A percentile compares a stretch with the other conserved stretches of the same genome.
Evolutionary conservation across 2,888 invertebrate genomes (phyloP).

Genomic region (Campaea margaritaria): DNA sequence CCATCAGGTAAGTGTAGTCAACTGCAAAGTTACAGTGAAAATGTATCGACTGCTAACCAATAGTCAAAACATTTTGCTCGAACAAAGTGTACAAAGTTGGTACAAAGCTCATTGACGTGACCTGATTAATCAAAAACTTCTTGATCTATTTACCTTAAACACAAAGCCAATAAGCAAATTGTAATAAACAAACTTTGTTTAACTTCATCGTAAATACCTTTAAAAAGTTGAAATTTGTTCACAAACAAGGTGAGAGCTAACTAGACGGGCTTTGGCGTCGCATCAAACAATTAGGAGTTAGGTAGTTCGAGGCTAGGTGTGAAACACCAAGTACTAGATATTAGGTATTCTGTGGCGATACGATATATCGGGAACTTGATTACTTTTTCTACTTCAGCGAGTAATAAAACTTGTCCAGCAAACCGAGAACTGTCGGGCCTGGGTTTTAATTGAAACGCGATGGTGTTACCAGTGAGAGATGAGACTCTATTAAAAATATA

Average conservation of each 20-base stretch:
- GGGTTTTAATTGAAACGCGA: conserved; percentile 73
- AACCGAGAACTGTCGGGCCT: conserved; percentile 58
- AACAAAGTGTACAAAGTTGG: too few relatives aligned
- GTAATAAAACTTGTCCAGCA: conserved; percentile 80
- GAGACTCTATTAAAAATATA: conserved; percentile 27
- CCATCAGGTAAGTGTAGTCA: too few relatives aligned
- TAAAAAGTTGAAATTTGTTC: conserved; percentile 56
- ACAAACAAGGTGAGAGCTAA: conserved; percentile 54
- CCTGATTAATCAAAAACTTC: conserved; percentile 19
- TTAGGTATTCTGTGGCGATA: conserved; percentile 32
- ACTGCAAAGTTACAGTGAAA: too few relatives aligned
- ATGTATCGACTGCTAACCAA: too few relatives aligned
- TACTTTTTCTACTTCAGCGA: conserved; percentile 74
- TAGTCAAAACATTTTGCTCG: too few relatives aligned
- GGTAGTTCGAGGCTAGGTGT: conserved; percentile 48
- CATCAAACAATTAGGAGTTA: conserved; percentile 77
- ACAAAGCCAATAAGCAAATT: conserved; percentile 28
- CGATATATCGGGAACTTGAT: conserved; percentile 76
- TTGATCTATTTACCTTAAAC: conserved; percentile 16
- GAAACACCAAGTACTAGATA: conserved; percentile 7
- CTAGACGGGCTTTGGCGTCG: conserved; percentile 51
- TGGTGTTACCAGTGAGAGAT: conserved; percentile 32
- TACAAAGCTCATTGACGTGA: conserved; percentile 14
- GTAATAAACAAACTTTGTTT: conserved; percentile 28
- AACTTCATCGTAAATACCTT: conserved; percentile 47